phyloP scores from a whole-genome alignment of 2,888 invertebrate species.

The Andrena fulva region DNA sequence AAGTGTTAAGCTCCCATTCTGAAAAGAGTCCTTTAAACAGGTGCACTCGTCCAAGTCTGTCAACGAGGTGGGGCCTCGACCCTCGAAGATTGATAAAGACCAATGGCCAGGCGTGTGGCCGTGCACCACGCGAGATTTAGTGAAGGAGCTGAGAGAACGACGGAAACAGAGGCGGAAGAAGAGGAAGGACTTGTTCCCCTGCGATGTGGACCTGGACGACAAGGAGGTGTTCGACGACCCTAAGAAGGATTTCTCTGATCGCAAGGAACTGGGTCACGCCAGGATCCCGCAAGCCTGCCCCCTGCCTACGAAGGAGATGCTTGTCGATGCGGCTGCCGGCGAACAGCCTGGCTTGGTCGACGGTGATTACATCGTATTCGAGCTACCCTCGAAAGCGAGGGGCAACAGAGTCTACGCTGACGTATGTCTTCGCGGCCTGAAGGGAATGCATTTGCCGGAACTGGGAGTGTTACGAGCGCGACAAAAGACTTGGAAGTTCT shows the following conservation, averaged over 20 bases:
- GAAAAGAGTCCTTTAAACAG: slow-evolving; percentile 9
- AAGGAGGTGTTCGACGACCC: slow-evolving; percentile 54
- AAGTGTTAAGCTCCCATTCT: no score
- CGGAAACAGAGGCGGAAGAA: slow-evolving; percentile 59
- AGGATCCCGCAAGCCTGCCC: slow-evolving; percentile 70
- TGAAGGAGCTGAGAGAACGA: slow-evolving; percentile 52
- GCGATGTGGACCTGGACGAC: slow-evolving; percentile 55
- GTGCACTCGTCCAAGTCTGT: slow-evolving; percentile 37
- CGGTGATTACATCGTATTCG: slow-evolving; percentile 77
- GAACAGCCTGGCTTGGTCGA: slow-evolving; percentile 78
- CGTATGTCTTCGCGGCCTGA: slow-evolving; percentile 76
- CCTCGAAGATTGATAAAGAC: slow-evolving; percentile 48
- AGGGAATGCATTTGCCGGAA: slow-evolving; percentile 80
- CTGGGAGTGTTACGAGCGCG: slow-evolving; percentile 69
- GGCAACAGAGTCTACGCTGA: slow-evolving; percentile 69
- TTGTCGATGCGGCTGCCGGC: slow-evolving; percentile 75
- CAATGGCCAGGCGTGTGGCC: slow-evolving; percentile 75
- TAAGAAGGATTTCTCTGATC: slow-evolving; percentile 69
- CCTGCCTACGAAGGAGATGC: neutral
- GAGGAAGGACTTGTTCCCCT: slow-evolving; percentile 69
- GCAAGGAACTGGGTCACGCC: slow-evolving; percentile 79
- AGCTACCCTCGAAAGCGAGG: slow-evolving; percentile 64
- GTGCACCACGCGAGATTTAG: slow-evolving; percentile 67
- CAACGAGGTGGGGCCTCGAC: neutral
- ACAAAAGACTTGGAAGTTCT: slow-evolving; percentile 81